Conservation (phyloP, 2,888 invertebrate genomes). For the Choristoneura rosaceana region DNA sequence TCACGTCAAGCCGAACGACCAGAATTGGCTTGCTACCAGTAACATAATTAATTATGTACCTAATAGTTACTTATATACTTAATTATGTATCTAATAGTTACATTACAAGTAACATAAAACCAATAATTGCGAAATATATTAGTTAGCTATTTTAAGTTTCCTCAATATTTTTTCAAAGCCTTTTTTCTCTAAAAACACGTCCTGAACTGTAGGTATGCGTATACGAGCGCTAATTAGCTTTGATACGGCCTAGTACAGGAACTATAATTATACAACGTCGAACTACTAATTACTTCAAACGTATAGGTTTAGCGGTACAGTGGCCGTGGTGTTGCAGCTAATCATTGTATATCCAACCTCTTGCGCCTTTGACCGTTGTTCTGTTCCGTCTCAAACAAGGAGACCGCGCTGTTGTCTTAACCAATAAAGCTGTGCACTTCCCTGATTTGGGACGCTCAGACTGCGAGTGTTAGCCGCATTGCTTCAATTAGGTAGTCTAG, state of each 20-base stretch:
- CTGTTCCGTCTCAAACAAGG: constrained; percentile 40
- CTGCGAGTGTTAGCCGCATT: neutral
- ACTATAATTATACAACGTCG: neutral
- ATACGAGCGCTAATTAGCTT: neutral
- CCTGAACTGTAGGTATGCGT: neutral
- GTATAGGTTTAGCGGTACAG: constrained; percentile 54
- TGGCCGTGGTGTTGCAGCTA: constrained; percentile 60
- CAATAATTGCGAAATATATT: no score
- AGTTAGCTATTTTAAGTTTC: no score
- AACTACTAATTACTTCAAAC: constrained; percentile 20
- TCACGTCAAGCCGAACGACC: no score
- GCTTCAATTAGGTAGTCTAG: neutral
- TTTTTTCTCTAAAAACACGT: no score
- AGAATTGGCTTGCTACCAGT: no score
- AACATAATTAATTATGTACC: no score
- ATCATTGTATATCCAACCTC: constrained; percentile 51
- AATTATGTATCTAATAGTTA: no score
- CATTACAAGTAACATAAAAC: no score
- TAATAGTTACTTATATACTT: no score
- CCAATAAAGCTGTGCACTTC: neutral
- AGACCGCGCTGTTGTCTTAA: constrained; percentile 38
- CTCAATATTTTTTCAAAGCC: no score
- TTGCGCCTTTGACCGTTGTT: constrained; percentile 58
- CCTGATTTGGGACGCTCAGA: neutral
- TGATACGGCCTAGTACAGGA: neutral